phyloP scores from a whole-genome alignment of 2,113 vertebrate genomes.

The Camelus bactrianus region DNA sequence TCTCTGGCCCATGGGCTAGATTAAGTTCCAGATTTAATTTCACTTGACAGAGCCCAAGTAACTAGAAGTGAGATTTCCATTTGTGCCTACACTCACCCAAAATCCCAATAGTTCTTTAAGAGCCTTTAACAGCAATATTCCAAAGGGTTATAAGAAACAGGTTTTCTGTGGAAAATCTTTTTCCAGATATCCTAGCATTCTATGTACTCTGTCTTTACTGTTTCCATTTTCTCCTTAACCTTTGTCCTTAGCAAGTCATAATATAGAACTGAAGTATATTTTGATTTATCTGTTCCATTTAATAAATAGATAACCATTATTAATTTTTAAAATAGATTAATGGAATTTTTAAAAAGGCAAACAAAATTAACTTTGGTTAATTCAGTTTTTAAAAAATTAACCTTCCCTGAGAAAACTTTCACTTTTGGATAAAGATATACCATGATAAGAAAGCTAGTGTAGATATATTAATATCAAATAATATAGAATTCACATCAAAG shows the following conservation, averaged over 20 bases:
- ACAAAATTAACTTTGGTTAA: neutral
- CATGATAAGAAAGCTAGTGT: neutral
- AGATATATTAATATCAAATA: conserved; percentile 14
- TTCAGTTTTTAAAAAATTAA: conserved; percentile 45
- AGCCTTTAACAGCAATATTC: neutral
- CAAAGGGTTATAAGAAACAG: conserved; percentile 31
- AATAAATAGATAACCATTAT: conserved; percentile 25
- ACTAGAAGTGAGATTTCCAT: conserved; percentile 40
- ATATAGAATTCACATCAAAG: conserved; percentile 50
- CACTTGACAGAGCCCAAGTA: neutral
- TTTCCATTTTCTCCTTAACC: neutral
- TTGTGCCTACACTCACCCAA: conserved; percentile 3
- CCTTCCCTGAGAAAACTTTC: neutral
- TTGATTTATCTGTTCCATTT: conserved; percentile 39
- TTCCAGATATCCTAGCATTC: conserved; percentile 36
- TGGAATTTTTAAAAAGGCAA: neutral
- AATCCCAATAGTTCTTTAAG: neutral
- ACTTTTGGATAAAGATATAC: conserved; percentile 8
- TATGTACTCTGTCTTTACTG: conserved; percentile 15
- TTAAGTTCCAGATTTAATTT: conserved; percentile 14
- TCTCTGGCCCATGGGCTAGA: neutral
- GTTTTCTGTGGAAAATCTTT: conserved; percentile 36
- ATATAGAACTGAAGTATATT: conserved; percentile 23
- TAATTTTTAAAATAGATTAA: conserved; percentile 45
- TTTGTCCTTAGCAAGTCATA: conserved; percentile 42